A percentile compares a stretch with the other conserved stretches of the same genome.
These are phyloP conservation scores for Microchirus variegatus DNA, from an alignment of 2,797 vertebrate genomes.

Conservation along the genomic window DNA sequence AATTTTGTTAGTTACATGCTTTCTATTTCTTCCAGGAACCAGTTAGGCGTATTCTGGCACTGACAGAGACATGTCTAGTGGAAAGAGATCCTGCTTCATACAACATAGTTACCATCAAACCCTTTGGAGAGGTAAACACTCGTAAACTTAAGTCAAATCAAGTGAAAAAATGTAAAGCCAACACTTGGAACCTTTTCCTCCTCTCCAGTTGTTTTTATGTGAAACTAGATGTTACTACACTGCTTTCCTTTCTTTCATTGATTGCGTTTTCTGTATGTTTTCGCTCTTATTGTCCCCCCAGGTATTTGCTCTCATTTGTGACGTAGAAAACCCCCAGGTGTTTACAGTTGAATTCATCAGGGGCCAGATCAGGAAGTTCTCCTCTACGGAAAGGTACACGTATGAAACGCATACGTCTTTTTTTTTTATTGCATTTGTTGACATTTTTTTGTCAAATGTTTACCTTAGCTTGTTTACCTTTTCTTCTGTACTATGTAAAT, in stretches of 20 bases:
- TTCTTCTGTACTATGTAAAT: no score
- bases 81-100: conserved; percentile 97
- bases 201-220: not conserved
- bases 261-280: conserved; percentile 4
- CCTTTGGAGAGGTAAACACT: conserved; percentile 91
- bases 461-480: no score
- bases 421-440: no score
- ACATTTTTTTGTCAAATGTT: no score
- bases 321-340: conserved; percentile 95
- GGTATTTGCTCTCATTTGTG: conserved; percentile 97
- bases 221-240: conserved; percentile 3
- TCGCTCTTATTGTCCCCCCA: conserved; percentile 51
- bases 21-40: conserved; percentile 86
- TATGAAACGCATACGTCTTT: not conserved
- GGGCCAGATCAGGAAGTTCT: conserved; percentile 95
- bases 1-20: not conserved
- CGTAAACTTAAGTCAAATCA: not conserved
- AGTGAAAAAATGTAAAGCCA: not conserved
- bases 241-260: conserved; percentile 27
- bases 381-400: conserved; percentile 93
- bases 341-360: conserved; percentile 98
- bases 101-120: conserved; percentile 97
- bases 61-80: conserved; percentile 97
- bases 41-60: conserved; percentile 90
- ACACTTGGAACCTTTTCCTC: not conserved